Evolutionary conservation across 2,797 vertebrate genomes (phyloP).

Genomic region (Sarcoramphus papa): DNA sequence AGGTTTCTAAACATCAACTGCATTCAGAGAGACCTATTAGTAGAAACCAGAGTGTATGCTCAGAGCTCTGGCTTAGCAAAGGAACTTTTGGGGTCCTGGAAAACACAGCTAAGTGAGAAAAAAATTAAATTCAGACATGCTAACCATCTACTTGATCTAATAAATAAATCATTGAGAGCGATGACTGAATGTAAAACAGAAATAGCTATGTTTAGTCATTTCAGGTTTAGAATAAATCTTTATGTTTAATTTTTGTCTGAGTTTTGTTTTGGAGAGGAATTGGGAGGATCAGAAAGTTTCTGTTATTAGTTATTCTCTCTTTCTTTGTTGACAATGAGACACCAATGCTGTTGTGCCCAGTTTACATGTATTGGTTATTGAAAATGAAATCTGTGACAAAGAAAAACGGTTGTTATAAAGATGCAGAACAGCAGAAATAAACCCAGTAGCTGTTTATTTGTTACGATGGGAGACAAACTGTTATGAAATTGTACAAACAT

Average conservation of each 20-base stretch:
- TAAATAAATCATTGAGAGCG: background rate
- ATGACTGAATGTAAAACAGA: background rate
- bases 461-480: background rate
- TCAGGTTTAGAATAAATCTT: background rate
- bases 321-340: background rate
- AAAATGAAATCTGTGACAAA: background rate
- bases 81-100: background rate
- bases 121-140: background rate
- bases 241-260: background rate
- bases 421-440: background rate
- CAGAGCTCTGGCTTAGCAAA: background rate
- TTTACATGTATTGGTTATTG: background rate
- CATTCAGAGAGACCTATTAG: background rate
- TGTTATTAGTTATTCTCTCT: background rate
- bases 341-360: background rate
- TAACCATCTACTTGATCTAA: background rate
- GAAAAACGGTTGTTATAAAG: background rate
- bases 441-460: background rate
- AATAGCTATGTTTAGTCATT: background rate
- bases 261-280: background rate
- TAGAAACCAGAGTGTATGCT: accelerated
- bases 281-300: background rate
- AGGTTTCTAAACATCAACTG: background rate
- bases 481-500: background rate
- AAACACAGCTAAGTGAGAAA: background rate